Evolutionary conservation across 2,113 vertebrate species (phyloP).

Genomic region (Macrotus californicus): DNA sequence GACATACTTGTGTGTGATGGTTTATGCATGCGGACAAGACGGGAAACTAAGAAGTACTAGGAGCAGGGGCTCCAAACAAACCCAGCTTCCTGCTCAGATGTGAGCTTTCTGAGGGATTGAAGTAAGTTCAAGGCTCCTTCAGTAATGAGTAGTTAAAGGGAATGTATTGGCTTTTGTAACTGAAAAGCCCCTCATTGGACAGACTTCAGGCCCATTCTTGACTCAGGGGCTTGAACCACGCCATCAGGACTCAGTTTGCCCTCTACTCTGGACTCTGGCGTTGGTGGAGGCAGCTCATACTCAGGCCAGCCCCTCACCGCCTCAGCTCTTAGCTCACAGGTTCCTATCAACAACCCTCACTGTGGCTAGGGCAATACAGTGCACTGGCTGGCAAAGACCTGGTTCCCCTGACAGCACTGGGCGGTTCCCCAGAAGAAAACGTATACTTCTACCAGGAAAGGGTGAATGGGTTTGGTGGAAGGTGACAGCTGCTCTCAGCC

Average conservation of each 20-base stretch:
- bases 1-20: background rate
- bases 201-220: background rate
- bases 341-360: background rate
- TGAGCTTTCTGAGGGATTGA: background rate
- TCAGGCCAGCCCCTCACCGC: background rate
- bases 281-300: background rate
- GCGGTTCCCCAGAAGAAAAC: background rate
- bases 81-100: background rate
- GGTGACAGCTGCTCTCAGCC: background rate
- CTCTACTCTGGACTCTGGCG: background rate
- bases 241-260: background rate
- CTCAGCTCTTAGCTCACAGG: background rate
- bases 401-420: background rate
- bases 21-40: background rate
- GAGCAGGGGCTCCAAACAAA: background rate
- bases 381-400: background rate
- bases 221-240: background rate
- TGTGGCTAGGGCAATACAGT: background rate
- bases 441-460: background rate
- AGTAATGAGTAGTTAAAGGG: background rate
- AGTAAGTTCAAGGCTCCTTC: background rate
- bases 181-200: background rate
- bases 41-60: background rate
- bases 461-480: background rate
- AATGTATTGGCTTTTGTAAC: background rate